Base-by-base conservation (phyloP, 1,140 invertebrate genomes). In the Conus betulinus region DNA sequence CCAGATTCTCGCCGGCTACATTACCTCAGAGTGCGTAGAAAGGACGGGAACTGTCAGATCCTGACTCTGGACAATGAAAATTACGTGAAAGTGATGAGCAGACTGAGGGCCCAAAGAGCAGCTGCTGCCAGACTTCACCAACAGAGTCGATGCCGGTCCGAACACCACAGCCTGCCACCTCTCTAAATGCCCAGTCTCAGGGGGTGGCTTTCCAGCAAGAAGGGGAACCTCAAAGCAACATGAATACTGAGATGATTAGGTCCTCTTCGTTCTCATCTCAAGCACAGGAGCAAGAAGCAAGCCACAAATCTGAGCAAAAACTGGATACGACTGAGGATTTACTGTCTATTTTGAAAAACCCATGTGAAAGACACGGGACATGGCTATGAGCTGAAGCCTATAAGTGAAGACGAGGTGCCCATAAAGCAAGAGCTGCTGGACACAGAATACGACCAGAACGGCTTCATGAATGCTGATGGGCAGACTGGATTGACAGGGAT, bases 281-380 rank as follows among this genome's bases (percentile, higher is more conserved):
- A 55, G 7, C 53, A 20, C n/a, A 15, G n/a, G 51, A 63, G 8
- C 17, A 53, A 25, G 84, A 74, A 71, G 7, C 27, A 83, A 25
- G 25, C 17, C 39, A 53, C 27, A 53, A 87, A 39, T n/a, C 17
- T 57, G 71, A 51, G 51, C 85, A 87, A 39, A 87, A 78, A 23
- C 74, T 87, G 74, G 85, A 87, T 74, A 78, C 85, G 3, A 25
- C 52, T 8, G 74, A 76, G 5, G 85, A 87, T 57, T 15, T 87
- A 4, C n/a, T 87, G 39, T 78, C 71, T 6, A 71, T 87, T 27
- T 39, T 87, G 74, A 53, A 57, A 57, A 39, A 57, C 52, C 3
- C n/a, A 78, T 27, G 71, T 57, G 55, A 67, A 85, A 74, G 84
- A 20, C 39, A 39, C 6, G 8, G 27, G 20, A 39, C 7, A 39